These are phyloP conservation scores for Pterois miles DNA, from an alignment of 2,797 vertebrate species.

Conservation along the genomic window DNA sequence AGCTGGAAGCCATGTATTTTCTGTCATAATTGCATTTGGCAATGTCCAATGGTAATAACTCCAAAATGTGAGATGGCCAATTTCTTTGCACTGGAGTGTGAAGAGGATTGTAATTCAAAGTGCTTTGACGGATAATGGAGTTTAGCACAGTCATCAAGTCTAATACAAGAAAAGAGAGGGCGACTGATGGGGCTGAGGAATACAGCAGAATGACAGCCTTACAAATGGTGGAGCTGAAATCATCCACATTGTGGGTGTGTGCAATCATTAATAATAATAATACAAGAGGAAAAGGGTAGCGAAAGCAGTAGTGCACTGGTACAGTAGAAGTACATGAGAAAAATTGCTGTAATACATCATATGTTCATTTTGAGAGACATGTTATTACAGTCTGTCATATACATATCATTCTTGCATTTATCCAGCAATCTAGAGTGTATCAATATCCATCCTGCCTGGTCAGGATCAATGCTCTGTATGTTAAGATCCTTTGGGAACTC, in stretches of 20 bases:
- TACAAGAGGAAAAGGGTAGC: neutral
- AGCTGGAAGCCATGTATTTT: slow-evolving; percentile 49
- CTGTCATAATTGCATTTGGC: slow-evolving; percentile 69
- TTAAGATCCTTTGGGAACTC: slow-evolving; percentile 25
- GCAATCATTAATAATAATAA: slow-evolving; percentile 31
- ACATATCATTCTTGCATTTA: neutral
- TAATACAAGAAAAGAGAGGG: slow-evolving; percentile 26
- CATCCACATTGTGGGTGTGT: slow-evolving; percentile 19
- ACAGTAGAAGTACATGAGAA: neutral
- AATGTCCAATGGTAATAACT: slow-evolving; percentile 66
- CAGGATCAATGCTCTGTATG: slow-evolving; percentile 23
- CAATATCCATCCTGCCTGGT: slow-evolving; percentile 14
- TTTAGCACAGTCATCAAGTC: slow-evolving; percentile 61
- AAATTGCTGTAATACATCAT: neutral
- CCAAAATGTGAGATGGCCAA: slow-evolving; percentile 61
- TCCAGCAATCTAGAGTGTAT: neutral
- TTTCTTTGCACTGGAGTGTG: slow-evolving; percentile 72
- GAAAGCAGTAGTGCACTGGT: neutral
- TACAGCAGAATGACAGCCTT: slow-evolving; percentile 16
- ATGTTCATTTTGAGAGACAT: slow-evolving; percentile 9
- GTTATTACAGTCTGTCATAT: neutral
- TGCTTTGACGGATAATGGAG: slow-evolving; percentile 46
- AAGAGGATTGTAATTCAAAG: slow-evolving; percentile 68
- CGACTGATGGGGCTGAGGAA: slow-evolving; percentile 13
- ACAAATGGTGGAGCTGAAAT: slow-evolving; percentile 25